Base-by-base conservation (phyloP, 2,888 invertebrate species). In the Heliconius ismenius region DNA sequence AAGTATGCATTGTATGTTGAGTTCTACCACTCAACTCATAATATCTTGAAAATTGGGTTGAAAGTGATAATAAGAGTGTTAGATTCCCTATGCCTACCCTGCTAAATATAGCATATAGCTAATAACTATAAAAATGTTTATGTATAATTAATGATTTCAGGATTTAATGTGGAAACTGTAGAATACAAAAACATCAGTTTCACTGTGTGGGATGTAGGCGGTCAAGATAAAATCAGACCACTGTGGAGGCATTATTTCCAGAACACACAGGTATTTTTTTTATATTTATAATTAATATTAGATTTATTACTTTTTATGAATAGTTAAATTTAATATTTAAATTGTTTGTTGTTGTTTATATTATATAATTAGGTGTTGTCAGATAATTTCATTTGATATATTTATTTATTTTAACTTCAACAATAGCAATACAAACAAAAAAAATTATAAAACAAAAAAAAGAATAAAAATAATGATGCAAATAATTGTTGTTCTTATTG, bases 181-280 rank as follows among this genome's bases (percentile, higher is more conserved):
- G 98, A 98, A 96, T 98, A 98, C 96, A 98, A 98, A 96, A 98
- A 98, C 96, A 98, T 98, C 96, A 98, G 98, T 95, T 98, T 98
- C 95, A 98, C 98, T 85, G 98, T 98, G 86, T 98, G 98, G 98
- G 98, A 98, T 94, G 98, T 98, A 81, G 98, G 98, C 92, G 98
- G 98, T 94, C 98, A 98, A 95, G 98, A 98, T 95, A 98, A 98
- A 97, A 98, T 98, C 95, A 96, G 98, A 94, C 98, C 98, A 87
- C 95, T 98, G 90, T 98, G 98, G 98, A 97, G 98, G 96, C 98
- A 98, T 95, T 98, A 98, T 95, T 98, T 98, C 96, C 98, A 98
- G 95, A 98, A 98, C 91, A 98, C 98, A 95, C 98, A 98, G 97
- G 97, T 97, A 85, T 83, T 84, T 84, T 64, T 36, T 62, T 62